Conservation (phyloP, 2,113 vertebrate genomes). For the Fukomys damarensis region DNA sequence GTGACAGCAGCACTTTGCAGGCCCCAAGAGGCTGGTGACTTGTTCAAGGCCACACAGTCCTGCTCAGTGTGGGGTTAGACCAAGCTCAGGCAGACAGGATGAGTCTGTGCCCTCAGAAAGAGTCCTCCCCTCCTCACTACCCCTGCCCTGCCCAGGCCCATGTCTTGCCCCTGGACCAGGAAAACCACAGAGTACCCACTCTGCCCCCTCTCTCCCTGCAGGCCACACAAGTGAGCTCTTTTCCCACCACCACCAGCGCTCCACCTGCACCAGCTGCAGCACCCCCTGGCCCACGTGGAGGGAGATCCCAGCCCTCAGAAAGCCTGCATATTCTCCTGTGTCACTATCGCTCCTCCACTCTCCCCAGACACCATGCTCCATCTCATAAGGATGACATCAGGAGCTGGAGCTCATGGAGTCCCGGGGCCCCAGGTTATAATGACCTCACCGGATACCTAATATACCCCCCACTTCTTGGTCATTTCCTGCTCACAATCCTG, state of each 20-base stretch:
- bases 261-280: rapidly evolving
- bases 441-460: too few relatives aligned
- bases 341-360: neutral
- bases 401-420: neutral
- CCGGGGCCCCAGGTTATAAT: neutral
- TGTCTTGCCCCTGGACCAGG: neutral
- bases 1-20: neutral
- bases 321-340: neutral
- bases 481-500: neutral
- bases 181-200: rapidly evolving
- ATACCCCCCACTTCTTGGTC: neutral
- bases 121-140: too few relatives aligned
- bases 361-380: neutral
- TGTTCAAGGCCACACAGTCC: neutral
- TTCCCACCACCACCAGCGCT: neutral
- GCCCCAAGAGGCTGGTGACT: neutral
- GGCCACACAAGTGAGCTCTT: neutral
- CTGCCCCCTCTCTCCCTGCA: neutral
- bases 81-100: neutral
- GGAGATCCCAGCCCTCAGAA: neutral
- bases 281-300: neutral
- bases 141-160: rapidly evolving
- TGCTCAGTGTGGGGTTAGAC: neutral
- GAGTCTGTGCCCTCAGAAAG: neutral
- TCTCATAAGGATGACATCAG: too few relatives aligned